These are phyloP conservation scores for Pseudococcus jackbeardsleyi DNA, from an alignment of 2,888 invertebrate genomes.

Conservation along the genomic window DNA sequence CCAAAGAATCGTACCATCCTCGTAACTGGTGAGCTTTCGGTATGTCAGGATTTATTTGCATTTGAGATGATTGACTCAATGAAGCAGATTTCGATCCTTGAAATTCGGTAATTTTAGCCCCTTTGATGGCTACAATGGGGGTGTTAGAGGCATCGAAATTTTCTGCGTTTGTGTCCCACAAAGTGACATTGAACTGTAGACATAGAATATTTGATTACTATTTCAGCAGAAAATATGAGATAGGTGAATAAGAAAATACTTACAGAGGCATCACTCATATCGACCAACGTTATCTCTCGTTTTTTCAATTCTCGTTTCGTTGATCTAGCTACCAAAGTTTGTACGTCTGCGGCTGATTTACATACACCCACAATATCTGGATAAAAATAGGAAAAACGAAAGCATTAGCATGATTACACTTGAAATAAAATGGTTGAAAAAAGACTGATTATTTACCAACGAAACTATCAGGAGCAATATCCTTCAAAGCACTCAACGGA, in stretches of 20 bases:
- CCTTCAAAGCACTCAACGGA: conserved; percentile 80
- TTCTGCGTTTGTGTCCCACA: conserved; percentile 94
- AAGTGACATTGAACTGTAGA: conserved; percentile 74
- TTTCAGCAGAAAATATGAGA: neutral
- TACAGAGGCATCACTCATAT: conserved; percentile 74
- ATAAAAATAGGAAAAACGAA: neutral
- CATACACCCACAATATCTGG: conserved; percentile 92
- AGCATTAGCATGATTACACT: neutral
- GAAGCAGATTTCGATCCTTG: conserved; percentile 83
- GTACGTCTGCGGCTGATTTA: conserved; percentile 79
- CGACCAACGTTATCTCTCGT: conserved; percentile 88
- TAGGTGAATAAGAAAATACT: neutral
- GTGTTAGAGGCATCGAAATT: conserved; percentile 82
- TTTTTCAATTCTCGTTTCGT: conserved; percentile 90
- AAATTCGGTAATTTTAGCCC: conserved; percentile 88
- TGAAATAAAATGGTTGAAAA: neutral
- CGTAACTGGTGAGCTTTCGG: conserved; percentile 86
- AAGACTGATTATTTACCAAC: conserved; percentile 28
- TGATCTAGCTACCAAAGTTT: conserved; percentile 79
- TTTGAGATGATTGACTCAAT: conserved; percentile 69
- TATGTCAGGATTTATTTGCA: conserved; percentile 85
- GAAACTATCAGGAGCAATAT: conserved; percentile 75
- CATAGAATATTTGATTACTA: conserved; percentile 67
- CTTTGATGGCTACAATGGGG: conserved; percentile 89
- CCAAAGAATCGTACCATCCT: conserved; percentile 88